Conservation (phyloP, 2,797 vertebrate species). For the Champsocephalus gunnari region DNA sequence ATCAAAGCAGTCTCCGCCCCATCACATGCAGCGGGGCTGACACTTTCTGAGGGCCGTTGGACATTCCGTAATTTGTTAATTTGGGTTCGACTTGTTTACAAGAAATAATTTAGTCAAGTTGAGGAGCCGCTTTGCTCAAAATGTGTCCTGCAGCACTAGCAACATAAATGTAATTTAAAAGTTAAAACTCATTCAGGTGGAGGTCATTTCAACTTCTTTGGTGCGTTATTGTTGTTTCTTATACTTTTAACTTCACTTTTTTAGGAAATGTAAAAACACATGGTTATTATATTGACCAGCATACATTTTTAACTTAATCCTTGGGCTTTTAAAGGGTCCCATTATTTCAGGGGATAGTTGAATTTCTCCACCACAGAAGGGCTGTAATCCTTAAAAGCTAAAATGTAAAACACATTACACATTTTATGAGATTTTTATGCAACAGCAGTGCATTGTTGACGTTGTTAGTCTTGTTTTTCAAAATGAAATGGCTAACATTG, state of each 20-base stretch:
- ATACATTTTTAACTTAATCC: not conserved
- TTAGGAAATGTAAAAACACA: not conserved
- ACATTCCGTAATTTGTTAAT: conserved; percentile 65
- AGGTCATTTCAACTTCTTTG: not conserved
- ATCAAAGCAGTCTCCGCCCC: conserved; percentile 56
- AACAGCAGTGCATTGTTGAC: conserved; percentile 40
- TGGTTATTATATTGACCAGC: not conserved
- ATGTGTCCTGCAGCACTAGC: conserved; percentile 10
- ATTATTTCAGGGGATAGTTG: conserved; percentile 13
- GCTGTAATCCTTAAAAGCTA: conserved; percentile 33
- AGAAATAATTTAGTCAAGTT: conserved; percentile 1
- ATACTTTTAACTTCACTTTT: not conserved
- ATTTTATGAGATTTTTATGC: conserved; percentile 37
- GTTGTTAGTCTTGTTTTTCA: conserved; percentile 40
- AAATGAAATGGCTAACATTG: conserved; percentile 47
- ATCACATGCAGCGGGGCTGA: conserved; percentile 47
- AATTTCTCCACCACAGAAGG: conserved; percentile 9
- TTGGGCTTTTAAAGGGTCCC: not conserved
- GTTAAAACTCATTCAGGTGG: not conserved
- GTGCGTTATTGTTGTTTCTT: not conserved
- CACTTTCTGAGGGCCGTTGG: conserved; percentile 36
- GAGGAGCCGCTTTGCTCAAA: not conserved
- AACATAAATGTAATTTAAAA: not conserved
- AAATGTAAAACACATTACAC: conserved; percentile 39
- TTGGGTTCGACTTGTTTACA: conserved; percentile 36